A percentile compares a stretch with the other conserved stretches of the same genome.
Conservation (phyloP, 2,113 vertebrate species). For the Limnothrissa miodon region DNA sequence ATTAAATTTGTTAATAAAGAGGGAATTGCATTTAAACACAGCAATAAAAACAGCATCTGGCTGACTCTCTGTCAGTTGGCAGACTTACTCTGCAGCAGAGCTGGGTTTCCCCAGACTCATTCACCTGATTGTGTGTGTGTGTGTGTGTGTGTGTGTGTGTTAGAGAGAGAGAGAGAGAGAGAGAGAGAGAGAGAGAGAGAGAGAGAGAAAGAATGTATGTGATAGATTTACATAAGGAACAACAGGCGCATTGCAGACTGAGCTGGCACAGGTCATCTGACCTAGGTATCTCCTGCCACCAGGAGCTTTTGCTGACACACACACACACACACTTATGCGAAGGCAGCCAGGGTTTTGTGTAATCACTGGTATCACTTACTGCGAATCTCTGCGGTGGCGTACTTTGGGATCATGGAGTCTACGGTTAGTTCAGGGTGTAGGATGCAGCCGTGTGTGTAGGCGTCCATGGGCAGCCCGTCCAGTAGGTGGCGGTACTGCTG, state of each 20-base stretch:
- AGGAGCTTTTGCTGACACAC: neutral
- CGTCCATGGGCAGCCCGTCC: conserved; percentile 96
- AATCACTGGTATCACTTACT: conserved; percentile 81
- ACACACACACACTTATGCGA: neutral
- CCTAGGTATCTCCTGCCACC: neutral
- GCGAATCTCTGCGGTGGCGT: conserved; percentile 98
- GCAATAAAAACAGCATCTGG: conserved; percentile 5
- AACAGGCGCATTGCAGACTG: neutral
- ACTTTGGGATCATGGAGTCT: conserved; percentile 99
- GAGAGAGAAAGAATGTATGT: neutral
- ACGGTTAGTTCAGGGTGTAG: conserved; percentile 97
- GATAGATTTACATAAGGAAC: neutral
- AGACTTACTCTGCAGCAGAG: conserved; percentile 11
- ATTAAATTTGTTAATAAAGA: conserved; percentile 30
- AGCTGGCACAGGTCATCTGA: conserved; percentile 13
- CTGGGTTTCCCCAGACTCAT: conserved; percentile 28
- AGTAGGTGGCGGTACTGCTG: conserved; percentile 93
- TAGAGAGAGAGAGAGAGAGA: neutral
- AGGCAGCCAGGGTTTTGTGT: neutral
- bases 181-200: neutral
- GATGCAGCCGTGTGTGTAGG: conserved; percentile 98
- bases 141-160: neutral
- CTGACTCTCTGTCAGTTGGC: neutral
- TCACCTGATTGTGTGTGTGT: conserved; percentile 31
- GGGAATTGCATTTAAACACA: neutral